Base-by-base conservation (phyloP, 92 coral and sea anemone genomes). In the Porites cylindrica region DNA sequence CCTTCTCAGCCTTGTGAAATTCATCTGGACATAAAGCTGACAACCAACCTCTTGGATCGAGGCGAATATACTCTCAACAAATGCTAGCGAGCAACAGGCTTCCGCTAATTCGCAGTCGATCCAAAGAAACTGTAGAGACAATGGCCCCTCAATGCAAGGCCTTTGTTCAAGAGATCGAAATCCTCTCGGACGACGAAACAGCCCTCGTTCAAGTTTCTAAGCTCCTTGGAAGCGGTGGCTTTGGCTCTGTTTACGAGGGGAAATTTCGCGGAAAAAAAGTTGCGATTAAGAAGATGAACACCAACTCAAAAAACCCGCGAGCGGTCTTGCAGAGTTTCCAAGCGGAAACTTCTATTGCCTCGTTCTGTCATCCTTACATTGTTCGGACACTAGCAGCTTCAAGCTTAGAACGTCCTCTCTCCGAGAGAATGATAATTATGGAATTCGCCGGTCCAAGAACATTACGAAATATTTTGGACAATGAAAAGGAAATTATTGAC, bases 291-390 rank as follows among this genome's bases (percentile, higher is more conserved):
- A 92, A 91, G 82, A 84, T 97, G 86, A 94, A 94, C 73, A 86
- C 93, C 43, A 95, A 95, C 86, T 93, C 99, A 2, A 97, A 95
- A 87, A 97, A 96, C 65, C 96, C 97, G 8, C 90, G 96, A 68
- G 99, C 99, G 66, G 95, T 96, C 26, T 88, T 88, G 82, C 97
- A 97, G 84, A 97, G 98, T 71, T 92, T 97, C 77, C 98, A 96
- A 88, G 99, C 99, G 10, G 99, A 97, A 82, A 93, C 98, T 2
- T 85, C 96, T 10, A 91, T 95, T 69, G 86, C 92, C 56, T 91
- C 98, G 1, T 97, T 95, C 88, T 86, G 91, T 64, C 99, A 97
- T 83, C 97, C 98, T 18, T 91, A 97, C 69, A 93, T 95, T 53
- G 96, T 97, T 12, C 76, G 94, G 51, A 95, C 95, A 21, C 71